phyloP scores from a whole-genome alignment of 2,888 invertebrate species.

The Cosmorhoe ocellata region DNA sequence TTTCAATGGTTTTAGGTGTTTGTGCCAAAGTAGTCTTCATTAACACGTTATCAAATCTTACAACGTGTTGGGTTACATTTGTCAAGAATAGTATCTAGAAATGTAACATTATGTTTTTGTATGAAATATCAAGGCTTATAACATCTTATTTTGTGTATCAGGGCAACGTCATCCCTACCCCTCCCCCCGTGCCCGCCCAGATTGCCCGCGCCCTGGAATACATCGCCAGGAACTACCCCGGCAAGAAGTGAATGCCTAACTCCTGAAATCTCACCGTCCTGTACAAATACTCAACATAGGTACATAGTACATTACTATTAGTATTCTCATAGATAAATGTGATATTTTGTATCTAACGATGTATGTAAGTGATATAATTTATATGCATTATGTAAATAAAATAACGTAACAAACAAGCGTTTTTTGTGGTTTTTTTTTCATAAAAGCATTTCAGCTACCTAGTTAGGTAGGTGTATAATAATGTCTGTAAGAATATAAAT shows the following conservation, averaged over 20 bases:
- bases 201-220: slow-evolving; percentile 70
- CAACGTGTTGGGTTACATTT: too few species aligned
- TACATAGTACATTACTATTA: slow-evolving; percentile 27
- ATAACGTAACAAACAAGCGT: slow-evolving; percentile 26
- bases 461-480: too few species aligned
- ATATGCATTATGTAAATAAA: slow-evolving; percentile 41
- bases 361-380: slow-evolving; percentile 35
- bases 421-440: slow-evolving; percentile 4
- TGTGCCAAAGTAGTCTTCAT: too few species aligned
- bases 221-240: slow-evolving; percentile 40
- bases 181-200: slow-evolving; percentile 74
- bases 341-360: slow-evolving; percentile 40
- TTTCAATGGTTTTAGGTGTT: too few species aligned
- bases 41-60: too few species aligned
- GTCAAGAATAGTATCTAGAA: too few species aligned
- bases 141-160: slow-evolving; percentile 39
- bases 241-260: slow-evolving; percentile 38
- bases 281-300: slow-evolving; percentile 29
- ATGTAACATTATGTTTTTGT: too few species aligned
- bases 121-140: too few species aligned
- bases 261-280: slow-evolving; percentile 25
- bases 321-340: slow-evolving; percentile 40
- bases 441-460: background rate
- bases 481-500: too few species aligned
- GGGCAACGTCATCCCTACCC: slow-evolving; percentile 68